Evolutionary conservation across 2,888 invertebrate species (phyloP), one percentile per base, ranked within the genome.

Genomic region (Aspidapion aeneum): DNA sequence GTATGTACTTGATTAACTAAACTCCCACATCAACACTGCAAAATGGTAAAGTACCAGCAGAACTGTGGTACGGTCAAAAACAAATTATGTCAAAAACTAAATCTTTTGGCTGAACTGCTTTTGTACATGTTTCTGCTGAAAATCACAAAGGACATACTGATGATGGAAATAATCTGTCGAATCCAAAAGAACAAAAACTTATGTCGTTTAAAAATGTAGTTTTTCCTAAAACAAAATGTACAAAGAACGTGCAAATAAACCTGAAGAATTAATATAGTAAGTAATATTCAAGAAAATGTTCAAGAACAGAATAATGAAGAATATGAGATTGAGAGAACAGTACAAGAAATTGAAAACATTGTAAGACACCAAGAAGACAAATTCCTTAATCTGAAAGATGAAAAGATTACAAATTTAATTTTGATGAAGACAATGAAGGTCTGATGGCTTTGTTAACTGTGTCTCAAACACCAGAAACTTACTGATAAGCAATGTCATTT

Each of bases 341-440:
- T n/a, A n/a, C n/a, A n/a, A n/a, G n/a, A n/a, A n/a, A n/a, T n/a
- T n/a, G n/a, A n/a, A n/a, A 22, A 60, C 17, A 21, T n/a, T n/a
- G 55, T 1, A 60, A 60, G 51, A 51, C 19, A 22, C 54, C 1
- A 20, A 54, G 18, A 20, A 17, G 54, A 7, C 18, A 9, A 17
- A 21, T 12, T n/a, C 55, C 21, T n/a, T 22, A 19, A 55, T 60
- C 64, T 3, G 35, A 50, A 51, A 52, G 57, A 60, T 63, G 61
- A 20, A 18, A 61, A 18, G 66, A 68, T 21, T 68, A 64, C 60
- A 59, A 61, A 57, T 18, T 64, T 19, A 22, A 62, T 22, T 64
- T 48, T 52, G 57, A 57, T 48, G 60, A 63, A n/a, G 57, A 62
- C 52, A n/a, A n/a, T n/a, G n/a, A n/a, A n/a, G 21, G 50, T 18